Percentiles rank a stretch among this genome's conserved stretches.
These are phyloP conservation scores for Melinaea marsaeus DNA, from an alignment of 2,888 invertebrate species.

Conservation along the genomic window DNA sequence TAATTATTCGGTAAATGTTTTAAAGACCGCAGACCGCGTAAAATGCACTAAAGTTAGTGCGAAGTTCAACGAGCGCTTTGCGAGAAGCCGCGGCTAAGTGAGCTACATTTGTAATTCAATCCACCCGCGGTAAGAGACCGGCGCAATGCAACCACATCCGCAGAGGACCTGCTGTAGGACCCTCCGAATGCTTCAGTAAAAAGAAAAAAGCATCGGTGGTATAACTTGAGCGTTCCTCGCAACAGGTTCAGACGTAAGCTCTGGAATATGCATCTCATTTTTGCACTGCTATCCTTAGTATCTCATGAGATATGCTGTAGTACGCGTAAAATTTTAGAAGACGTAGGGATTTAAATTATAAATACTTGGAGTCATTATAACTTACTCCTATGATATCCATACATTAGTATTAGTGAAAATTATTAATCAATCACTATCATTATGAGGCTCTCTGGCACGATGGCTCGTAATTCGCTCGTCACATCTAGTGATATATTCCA, in stretches of 20 bases:
- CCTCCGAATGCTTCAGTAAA: slow-evolving; percentile 25
- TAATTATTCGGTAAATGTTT: neutral
- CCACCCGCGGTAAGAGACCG: slow-evolving; percentile 27
- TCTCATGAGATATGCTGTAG: no score
- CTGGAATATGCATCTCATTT: neutral
- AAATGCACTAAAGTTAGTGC: neutral
- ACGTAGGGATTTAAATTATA: no score
- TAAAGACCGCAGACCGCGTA: neutral
- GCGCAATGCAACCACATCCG: slow-evolving; percentile 55
- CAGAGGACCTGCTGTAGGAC: slow-evolving; percentile 28
- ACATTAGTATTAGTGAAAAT: no score
- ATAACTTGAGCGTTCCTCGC: neutral
- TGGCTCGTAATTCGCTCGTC: no score
- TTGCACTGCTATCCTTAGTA: neutral
- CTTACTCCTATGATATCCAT: no score
- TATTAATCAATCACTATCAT: no score
- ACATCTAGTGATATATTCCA: no score
- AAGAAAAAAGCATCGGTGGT: slow-evolving; percentile 7
- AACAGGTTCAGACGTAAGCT: neutral
- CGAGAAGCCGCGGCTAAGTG: slow-evolving; percentile 25
- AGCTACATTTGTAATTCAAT: slow-evolving; percentile 28
- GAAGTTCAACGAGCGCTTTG: slow-evolving; percentile 20
- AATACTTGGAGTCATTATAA: no score
- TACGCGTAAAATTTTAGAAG: no score
- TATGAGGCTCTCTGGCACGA: no score